Evolutionary conservation across 2,113 vertebrate species (phyloP).

Genomic region (Hiodon tergisus): DNA sequence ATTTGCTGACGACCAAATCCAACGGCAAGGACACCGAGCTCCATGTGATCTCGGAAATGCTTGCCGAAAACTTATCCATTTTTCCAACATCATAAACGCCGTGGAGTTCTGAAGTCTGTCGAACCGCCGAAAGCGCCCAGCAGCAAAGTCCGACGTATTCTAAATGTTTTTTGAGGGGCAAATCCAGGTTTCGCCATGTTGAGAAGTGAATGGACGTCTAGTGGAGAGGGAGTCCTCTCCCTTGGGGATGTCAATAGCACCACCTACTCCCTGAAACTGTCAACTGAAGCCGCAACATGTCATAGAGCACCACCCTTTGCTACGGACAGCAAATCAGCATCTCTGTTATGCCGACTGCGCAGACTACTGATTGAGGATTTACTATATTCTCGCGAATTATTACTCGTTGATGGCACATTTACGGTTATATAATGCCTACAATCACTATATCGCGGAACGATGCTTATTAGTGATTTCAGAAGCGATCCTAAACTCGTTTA

Average conservation of each 20-base stretch:
- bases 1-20: constrained; percentile 86
- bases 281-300: constrained; percentile 5
- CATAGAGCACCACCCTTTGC: constrained; percentile 24
- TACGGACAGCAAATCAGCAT: constrained; percentile 20
- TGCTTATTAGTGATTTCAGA: too few relatives aligned
- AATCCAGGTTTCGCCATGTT: constrained; percentile 25
- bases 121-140: background rate
- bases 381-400: background rate
- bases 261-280: constrained; percentile 25
- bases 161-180: constrained; percentile 1
- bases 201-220: constrained; percentile 16
- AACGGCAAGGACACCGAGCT: constrained; percentile 83
- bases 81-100: constrained; percentile 53
- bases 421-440: too few relatives aligned
- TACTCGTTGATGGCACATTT: background rate
- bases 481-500: too few relatives aligned
- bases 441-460: too few relatives aligned
- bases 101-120: constrained; percentile 10
- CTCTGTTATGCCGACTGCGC: background rate
- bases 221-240: constrained; percentile 19
- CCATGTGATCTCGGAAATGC: constrained; percentile 81
- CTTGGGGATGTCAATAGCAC: constrained; percentile 24
- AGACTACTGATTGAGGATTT: constrained; percentile 8
- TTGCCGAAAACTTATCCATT: constrained; percentile 85
- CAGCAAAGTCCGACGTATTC: constrained; percentile 6